Evolutionary conservation across 2,888 invertebrate species (phyloP).

Genomic region (Toxonevra muliebris): DNA sequence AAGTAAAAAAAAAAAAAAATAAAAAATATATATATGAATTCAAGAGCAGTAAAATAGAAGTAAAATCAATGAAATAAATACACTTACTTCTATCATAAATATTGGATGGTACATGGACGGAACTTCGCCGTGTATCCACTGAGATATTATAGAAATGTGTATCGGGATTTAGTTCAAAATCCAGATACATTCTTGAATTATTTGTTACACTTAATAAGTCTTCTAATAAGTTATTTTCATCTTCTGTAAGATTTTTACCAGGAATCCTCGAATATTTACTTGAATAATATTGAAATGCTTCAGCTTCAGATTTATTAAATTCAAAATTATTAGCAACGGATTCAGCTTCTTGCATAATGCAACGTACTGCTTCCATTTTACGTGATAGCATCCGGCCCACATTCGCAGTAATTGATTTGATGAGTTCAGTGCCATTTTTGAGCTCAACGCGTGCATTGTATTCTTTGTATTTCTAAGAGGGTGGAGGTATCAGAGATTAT

Average conservation of each 20-base stretch:
- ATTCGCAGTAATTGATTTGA: conserved; percentile 81
- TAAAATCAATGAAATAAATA: neutral
- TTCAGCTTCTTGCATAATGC: conserved; percentile 82
- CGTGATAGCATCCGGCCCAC: conserved; percentile 86
- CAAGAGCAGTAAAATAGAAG: neutral
- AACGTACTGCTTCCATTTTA: conserved; percentile 90
- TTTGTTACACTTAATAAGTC: conserved; percentile 45
- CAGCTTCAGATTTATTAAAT: conserved; percentile 63
- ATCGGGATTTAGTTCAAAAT: conserved; percentile 73
- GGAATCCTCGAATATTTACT: conserved; percentile 78
- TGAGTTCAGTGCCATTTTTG: conserved; percentile 81
- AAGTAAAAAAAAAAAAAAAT: neutral
- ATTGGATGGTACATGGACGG: conserved; percentile 94
- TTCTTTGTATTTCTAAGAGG: conserved; percentile 76
- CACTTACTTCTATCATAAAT: conserved; percentile 82
- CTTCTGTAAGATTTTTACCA: conserved; percentile 51
- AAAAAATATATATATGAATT: neutral
- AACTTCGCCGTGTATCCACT: conserved; percentile 81
- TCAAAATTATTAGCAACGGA: conserved; percentile 72
- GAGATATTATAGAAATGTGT: conserved; percentile 86
- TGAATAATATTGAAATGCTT: conserved; percentile 73
- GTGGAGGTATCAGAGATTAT: neutral
- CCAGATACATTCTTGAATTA: conserved; percentile 66
- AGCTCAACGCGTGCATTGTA: conserved; percentile 81
- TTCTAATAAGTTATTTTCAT: too few species aligned